A percentile compares a stretch with the other conserved stretches of the same genome.
These are phyloP conservation scores for Plecturocebus donacophilus DNA, from an alignment of 2,113 vertebrate genomes.

Conservation along the genomic window DNA sequence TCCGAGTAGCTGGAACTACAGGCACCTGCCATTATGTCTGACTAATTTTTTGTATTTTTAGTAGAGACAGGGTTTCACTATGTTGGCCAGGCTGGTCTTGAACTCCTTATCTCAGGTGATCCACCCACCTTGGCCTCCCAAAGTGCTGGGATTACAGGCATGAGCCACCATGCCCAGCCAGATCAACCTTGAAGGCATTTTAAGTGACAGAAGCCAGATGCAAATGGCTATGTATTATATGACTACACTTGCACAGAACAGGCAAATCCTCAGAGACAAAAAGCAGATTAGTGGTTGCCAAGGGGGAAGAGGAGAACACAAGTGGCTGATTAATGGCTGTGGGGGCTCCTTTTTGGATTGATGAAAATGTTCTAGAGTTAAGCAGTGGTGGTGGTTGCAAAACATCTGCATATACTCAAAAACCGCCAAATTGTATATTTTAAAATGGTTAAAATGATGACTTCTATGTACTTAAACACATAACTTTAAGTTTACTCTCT, in stretches of 20 bases:
- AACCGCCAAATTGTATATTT: not conserved
- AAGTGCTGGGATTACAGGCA: too few species aligned
- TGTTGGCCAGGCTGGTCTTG: too few species aligned
- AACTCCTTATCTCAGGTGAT: too few species aligned
- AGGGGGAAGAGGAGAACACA: not conserved
- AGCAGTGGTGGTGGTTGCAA: not conserved
- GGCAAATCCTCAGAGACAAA: not conserved
- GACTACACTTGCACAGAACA: not conserved
- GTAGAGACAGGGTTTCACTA: too few species aligned
- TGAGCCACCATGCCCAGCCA: too few species aligned
- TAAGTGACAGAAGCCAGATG: not conserved
- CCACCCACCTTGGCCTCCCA: too few species aligned
- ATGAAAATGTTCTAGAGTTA: not conserved
- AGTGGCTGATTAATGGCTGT: not conserved
- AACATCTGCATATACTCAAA: not conserved
- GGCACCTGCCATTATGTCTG: too few species aligned
- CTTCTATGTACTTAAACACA: not conserved
- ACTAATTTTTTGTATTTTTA: too few species aligned
- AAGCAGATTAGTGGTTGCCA: not conserved
- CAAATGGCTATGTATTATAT: not conserved
- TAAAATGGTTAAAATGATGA: not conserved
- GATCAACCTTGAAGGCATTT: not conserved
- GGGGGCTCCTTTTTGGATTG: not conserved
- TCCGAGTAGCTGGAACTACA: too few species aligned
- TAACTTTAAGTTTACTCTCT: not conserved